Conservation (phyloP, 2,113 vertebrate genomes). For the Hippocampus abdominalis region DNA sequence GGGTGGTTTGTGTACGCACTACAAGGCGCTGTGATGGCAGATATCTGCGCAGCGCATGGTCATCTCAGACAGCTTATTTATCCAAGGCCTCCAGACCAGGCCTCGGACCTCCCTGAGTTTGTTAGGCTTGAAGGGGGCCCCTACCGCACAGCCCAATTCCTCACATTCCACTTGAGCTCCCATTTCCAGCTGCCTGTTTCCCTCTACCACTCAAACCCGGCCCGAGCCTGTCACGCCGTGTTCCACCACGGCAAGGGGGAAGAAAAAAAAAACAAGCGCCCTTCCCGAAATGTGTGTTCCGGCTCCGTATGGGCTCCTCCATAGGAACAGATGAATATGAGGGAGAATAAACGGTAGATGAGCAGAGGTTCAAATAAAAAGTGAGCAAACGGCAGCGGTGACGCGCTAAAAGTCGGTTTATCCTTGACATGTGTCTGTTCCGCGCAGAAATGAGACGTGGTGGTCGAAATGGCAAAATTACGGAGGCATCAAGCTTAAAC, state of each 20-base stretch:
- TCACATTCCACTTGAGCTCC: slow-evolving; percentile 79
- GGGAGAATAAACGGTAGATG: background rate
- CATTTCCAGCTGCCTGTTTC: slow-evolving; percentile 76
- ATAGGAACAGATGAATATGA: slow-evolving; percentile 11
- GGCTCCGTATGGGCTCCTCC: background rate
- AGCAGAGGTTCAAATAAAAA: no score
- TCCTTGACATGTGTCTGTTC: no score
- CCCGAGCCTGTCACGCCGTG: background rate
- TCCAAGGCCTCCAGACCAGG: slow-evolving; percentile 78
- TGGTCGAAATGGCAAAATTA: no score
- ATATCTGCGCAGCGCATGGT: slow-evolving; percentile 78
- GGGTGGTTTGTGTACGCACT: slow-evolving; percentile 66
- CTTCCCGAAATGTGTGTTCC: slow-evolving; percentile 6
- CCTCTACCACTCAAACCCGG: slow-evolving; percentile 52
- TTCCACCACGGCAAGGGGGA: slow-evolving; percentile 18
- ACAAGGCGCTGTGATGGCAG: slow-evolving; percentile 71
- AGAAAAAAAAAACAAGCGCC: background rate
- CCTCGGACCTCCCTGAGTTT: slow-evolving; percentile 83
- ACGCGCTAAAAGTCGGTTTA: no score
- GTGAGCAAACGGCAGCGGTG: no score
- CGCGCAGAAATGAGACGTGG: no score
- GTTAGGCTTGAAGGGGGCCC: slow-evolving; percentile 80
- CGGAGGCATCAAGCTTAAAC: no score
- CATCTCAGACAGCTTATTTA: slow-evolving; percentile 80
- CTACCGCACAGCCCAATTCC: slow-evolving; percentile 78